Conservation (phyloP, 1,140 invertebrate genomes). For the Hypothenemus hampei region DNA sequence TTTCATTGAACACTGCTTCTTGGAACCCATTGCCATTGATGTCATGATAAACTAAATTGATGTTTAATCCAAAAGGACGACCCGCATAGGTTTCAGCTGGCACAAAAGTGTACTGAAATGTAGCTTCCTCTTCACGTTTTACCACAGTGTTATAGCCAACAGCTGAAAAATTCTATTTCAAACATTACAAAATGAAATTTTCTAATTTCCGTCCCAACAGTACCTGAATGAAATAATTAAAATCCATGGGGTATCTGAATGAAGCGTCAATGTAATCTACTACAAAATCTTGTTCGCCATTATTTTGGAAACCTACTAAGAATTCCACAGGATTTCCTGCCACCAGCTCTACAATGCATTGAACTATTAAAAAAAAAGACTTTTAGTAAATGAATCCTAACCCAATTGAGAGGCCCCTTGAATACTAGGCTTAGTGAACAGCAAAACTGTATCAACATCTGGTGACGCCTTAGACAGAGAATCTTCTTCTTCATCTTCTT, state of each 20-base stretch:
- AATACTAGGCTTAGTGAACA: conserved; percentile 82
- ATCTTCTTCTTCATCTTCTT: conserved; percentile 67
- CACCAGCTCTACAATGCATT: conserved; percentile 73
- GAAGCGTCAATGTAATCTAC: conserved; percentile 94
- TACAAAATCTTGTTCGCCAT: conserved; percentile 84
- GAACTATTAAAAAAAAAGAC: conserved; percentile 13
- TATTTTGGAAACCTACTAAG: conserved; percentile 94
- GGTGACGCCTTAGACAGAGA: conserved; percentile 73
- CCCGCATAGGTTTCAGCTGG: conserved; percentile 93
- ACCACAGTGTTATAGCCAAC: conserved; percentile 82
- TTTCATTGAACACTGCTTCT: conserved; percentile 97
- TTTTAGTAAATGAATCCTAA: conserved; percentile 37
- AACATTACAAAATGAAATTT: neutral
- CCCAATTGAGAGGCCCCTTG: conserved; percentile 56
- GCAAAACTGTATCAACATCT: conserved; percentile 85
- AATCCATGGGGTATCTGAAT: conserved; percentile 98
- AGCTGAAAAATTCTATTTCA: conserved; percentile 71
- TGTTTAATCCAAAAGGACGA: conserved; percentile 89
- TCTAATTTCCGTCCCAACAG: neutral
- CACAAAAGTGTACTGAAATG: conserved; percentile 91
- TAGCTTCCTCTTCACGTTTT: conserved; percentile 87
- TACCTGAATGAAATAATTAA: conserved; percentile 90
- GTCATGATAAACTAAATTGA: conserved; percentile 93
- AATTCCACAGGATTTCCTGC: conserved; percentile 91
- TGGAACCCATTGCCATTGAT: conserved; percentile 54